Base-by-base conservation (phyloP, 53 echinoderm and acorn worm species). In the Temnopleurus reevesii region DNA sequence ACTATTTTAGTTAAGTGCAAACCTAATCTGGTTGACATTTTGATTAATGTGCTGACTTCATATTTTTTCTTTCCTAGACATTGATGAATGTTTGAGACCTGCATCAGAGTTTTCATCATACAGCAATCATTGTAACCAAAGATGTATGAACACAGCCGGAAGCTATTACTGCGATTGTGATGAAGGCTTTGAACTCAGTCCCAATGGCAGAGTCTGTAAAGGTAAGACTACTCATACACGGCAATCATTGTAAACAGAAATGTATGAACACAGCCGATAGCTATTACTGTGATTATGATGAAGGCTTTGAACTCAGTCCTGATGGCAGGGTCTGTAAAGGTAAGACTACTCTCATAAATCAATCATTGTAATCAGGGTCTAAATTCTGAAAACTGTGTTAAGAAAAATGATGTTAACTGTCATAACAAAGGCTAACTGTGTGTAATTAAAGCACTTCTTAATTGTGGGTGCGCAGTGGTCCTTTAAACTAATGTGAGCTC, bases 281-380 rank as follows among this genome's bases (percentile, higher is more conserved):
- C 91, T 97, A 97, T 81, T 97, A 94, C 81, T 97, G 97, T 59
- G 97, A 97, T 90, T 97, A 95, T 91, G 81, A 97, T 53, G 89
- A 94, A 12, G 97, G 97, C 17, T 97, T 97, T 85, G 91, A 93
- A 59, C 95, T 97, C 61, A 97, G 97, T 91, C 95, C 97, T 21
- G 95, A 97, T 88, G 97, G 95, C n/a, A 92, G 94, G 58, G 97
- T 97, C 10, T 97, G 97, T 80, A 97, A 97, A 97, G 97, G 97
- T 97, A 53, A 49, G 91, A 61, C n/a, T 27, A 7, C 23, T 6
- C 55, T 21, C 6, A 21, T 5, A 17, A 9, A 31, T 8, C 18
- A 90, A 92, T 65, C 95, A 97, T 29, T 97, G 95, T 47, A 95
- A 97, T 86, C 95, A 95, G 90, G n/a, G n/a, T n/a, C n/a, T n/a